These are phyloP conservation scores for Leptarthrus brevirostris DNA, from an alignment of 2,888 invertebrate species.

Conservation along the genomic window DNA sequence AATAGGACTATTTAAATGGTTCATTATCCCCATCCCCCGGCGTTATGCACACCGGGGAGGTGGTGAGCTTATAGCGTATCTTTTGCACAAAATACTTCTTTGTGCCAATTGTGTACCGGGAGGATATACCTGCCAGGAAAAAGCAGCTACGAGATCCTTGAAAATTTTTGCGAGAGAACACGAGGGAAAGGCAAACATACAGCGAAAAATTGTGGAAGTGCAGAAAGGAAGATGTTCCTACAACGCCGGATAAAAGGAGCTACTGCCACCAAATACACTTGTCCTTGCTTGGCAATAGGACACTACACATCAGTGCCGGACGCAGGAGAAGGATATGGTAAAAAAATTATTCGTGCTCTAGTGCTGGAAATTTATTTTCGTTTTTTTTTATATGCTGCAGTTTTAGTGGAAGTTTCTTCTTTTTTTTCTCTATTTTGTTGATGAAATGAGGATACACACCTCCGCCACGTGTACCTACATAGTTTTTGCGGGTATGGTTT, in stretches of 20 bases:
- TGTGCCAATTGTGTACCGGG: conserved; percentile 42
- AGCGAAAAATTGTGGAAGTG: conserved; percentile 26
- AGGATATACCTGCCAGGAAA: conserved; percentile 47
- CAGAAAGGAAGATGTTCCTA: conserved; percentile 44
- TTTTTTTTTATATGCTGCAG: too few relatives aligned
- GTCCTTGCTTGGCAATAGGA: conserved; percentile 40
- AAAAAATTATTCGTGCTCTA: conserved; percentile 2
- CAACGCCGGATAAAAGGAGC: conserved; percentile 44
- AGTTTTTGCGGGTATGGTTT: too few relatives aligned
- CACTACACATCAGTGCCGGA: conserved; percentile 8
- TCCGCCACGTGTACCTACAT: too few relatives aligned
- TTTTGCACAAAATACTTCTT: conserved; percentile 39
- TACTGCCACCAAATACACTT: conserved; percentile 39
- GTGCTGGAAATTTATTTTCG: conserved; percentile 4
- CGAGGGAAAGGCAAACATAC: not conserved
- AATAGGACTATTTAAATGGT: conserved; percentile 49
- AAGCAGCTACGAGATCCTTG: conserved; percentile 45
- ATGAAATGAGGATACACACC: not conserved
- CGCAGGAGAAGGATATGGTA: conserved; percentile 21
- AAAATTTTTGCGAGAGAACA: conserved; percentile 38
- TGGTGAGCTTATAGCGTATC: conserved; percentile 39
- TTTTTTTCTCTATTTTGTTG: conserved; percentile 14
- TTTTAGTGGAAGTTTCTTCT: not conserved
- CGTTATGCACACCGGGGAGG: not conserved
- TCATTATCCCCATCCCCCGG: conserved; percentile 44